Base-by-base conservation (phyloP, 1,140 invertebrate genomes). In the Eufriesea mexicana region DNA sequence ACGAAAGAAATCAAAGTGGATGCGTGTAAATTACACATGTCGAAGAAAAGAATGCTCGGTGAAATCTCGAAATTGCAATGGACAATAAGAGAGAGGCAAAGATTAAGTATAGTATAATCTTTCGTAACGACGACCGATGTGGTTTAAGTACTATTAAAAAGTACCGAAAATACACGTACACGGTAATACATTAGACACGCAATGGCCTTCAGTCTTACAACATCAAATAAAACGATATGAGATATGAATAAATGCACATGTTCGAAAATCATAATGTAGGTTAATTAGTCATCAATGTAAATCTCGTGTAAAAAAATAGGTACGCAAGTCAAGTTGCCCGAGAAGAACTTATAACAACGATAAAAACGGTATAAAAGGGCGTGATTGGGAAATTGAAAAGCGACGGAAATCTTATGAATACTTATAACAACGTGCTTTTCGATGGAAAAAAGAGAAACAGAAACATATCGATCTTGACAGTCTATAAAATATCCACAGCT, bases 401-500 rank as follows among this genome's bases (percentile, higher is more conserved):
- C 61, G 62, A 86, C 72, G 49, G n/a, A 85, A 89, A 83, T 85
- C 64, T 76, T 61, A 68, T 18, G 57, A 61, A 51, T 82, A 54
- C n/a, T 25, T 83, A 76, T 35, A 35, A 81, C 59, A 74, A 81
- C 70, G 45, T 70, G 67, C 54, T 75, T 54, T 79, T 75, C 49
- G 76, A 67, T 35, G 35, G 9, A 20, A 28, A 75, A 55, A 16
- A 74, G 79, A 87, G 82, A 85, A 81, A 84, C 68, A 55, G 68
- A 55, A 83, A 83, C 25, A 28, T 62, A 25, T 25, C 72, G 55
- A 78, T 84, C 47, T 64, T 59, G 75, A 85, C 84, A 87, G 66
- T 86, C 55, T 86, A 88, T 84, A 86, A 89, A 89, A 90, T 91
- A 90, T 89, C 76, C 77, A 86, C 84, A 86, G 85, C 68, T 86